Percentiles rank a stretch among this genome's conserved stretches.
phyloP scores from a whole-genome alignment of 1,140 invertebrate genomes.

The Cotesia chilonis region DNA sequence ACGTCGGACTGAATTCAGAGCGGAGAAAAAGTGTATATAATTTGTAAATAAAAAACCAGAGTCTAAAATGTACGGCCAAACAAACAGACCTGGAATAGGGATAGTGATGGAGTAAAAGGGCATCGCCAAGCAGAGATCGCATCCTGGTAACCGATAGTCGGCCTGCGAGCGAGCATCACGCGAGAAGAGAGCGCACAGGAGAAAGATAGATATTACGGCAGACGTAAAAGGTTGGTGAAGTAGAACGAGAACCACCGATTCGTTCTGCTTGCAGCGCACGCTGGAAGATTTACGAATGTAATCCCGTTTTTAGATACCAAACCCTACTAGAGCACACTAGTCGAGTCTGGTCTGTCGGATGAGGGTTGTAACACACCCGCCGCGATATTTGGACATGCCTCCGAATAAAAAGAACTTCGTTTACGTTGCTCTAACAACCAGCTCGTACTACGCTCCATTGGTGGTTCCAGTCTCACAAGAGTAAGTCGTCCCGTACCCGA shows the following conservation, averaged over 20 bases:
- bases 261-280: constrained; percentile 33
- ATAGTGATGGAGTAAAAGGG: constrained; percentile 11
- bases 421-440: too few species aligned
- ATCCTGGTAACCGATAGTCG: background rate
- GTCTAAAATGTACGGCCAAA: constrained; percentile 2
- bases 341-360: background rate
- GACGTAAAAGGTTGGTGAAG: constrained; percentile 30
- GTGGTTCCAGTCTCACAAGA: too few species aligned
- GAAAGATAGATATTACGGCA: background rate
- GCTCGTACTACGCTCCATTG: too few species aligned
- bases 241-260: constrained; percentile 35
- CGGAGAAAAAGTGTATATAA: background rate
- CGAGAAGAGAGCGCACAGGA: background rate
- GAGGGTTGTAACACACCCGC: background rate
- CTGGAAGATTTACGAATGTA: constrained; percentile 37
- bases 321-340: constrained; percentile 9
- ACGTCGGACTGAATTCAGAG: constrained; percentile 28
- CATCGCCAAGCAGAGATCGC: constrained; percentile 1
- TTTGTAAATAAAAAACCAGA: constrained; percentile 7
- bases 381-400: too few species aligned
- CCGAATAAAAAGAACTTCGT: too few species aligned
- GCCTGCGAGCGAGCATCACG: background rate
- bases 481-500: too few species aligned
- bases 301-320: constrained; percentile 32
- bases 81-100: background rate